Conservation (phyloP, 2,113 vertebrate species). For the Rhodinocichla rosea region DNA sequence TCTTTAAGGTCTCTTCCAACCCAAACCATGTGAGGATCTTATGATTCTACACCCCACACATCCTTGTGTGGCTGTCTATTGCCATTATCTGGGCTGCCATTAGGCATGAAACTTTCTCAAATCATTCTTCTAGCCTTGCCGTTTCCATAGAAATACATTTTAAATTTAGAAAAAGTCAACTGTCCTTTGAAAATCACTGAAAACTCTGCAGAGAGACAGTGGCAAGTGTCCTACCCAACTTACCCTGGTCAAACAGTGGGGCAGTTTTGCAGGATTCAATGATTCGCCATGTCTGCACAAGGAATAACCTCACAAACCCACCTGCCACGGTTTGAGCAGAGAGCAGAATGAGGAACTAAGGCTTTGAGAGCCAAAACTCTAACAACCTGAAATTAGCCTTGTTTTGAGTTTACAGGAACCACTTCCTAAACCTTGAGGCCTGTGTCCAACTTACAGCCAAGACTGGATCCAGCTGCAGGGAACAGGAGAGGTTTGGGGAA, state of each 20-base stretch:
- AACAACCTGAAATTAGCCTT: neutral
- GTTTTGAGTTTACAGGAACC: neutral
- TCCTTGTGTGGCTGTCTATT: neutral
- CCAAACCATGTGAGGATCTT: neutral
- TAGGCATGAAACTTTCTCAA: neutral
- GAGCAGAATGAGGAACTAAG: neutral
- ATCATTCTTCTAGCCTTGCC: neutral
- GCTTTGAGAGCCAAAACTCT: neutral
- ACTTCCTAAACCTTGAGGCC: neutral
- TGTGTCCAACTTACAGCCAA: neutral
- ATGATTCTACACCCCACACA: neutral
- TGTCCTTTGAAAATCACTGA: neutral
- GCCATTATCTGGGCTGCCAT: neutral
- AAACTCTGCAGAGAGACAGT: neutral
- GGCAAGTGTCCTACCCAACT: neutral
- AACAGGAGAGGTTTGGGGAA: neutral
- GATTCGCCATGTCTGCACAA: neutral
- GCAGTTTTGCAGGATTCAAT: neutral
- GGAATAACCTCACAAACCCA: neutral
- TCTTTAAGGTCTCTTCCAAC: neutral
- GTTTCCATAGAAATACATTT: slow-evolving; percentile 40
- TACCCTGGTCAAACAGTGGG: neutral
- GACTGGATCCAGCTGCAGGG: neutral
- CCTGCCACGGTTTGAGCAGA: neutral
- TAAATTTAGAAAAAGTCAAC: slow-evolving; percentile 31